These are phyloP conservation scores for Saimiri boliviensis DNA, from an alignment of 2,113 vertebrate species.

Conservation along the genomic window DNA sequence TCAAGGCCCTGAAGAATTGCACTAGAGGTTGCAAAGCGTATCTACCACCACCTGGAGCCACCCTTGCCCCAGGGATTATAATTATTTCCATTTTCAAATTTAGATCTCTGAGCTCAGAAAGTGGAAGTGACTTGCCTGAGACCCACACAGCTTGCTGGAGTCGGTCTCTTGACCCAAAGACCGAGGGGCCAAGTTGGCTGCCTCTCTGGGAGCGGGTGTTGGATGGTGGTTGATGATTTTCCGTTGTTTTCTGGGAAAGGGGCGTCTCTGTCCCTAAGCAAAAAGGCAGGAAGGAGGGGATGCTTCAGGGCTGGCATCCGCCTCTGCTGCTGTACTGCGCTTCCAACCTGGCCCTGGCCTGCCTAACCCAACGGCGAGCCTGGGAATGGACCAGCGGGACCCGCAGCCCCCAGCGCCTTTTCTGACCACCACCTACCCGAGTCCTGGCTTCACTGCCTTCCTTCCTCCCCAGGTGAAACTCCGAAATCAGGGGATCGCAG, in stretches of 20 bases:
- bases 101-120: background rate
- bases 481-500: conserved; percentile 91
- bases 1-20: background rate
- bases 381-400: background rate
- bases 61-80: fast-evolving
- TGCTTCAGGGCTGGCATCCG: background rate
- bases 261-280: background rate
- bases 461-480: conserved; percentile 82
- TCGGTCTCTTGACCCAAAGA: background rate
- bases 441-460: background rate
- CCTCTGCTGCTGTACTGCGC: background rate
- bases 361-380: background rate
- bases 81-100: background rate
- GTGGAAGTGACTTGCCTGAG: background rate
- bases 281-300: background rate
- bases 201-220: background rate
- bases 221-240: background rate
- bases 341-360: background rate
- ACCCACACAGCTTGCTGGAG: background rate
- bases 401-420: background rate
- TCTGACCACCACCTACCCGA: fast-evolving
- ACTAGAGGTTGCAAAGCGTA: background rate
- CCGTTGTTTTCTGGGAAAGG: background rate
- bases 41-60: background rate
- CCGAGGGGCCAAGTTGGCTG: background rate